Percentiles rank a stretch among this genome's conserved stretches.
These are phyloP conservation scores for Gryllus longicercus DNA, from an alignment of 2,888 invertebrate genomes.

Conservation along the genomic window DNA sequence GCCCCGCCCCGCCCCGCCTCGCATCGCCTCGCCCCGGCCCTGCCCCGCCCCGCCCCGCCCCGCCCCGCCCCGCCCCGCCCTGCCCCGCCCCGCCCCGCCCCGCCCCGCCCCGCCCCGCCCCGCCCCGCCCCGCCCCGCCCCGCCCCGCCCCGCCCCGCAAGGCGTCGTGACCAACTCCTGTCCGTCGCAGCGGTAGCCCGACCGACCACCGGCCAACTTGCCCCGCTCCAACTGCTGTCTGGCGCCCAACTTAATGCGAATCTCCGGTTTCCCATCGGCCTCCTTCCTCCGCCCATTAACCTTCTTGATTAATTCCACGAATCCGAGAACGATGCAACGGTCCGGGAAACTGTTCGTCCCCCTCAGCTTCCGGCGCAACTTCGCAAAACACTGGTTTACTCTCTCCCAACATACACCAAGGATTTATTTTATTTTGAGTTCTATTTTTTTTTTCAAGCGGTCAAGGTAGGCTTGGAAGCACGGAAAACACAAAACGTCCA, in stretches of 20 bases:
- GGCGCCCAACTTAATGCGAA: neutral
- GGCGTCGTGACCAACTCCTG: no score
- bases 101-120: no score
- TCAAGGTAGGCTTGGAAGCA: neutral
- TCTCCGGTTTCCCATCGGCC: neutral
- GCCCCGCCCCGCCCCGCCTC: no score
- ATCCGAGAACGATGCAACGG: neutral
- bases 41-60: no score
- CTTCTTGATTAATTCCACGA: neutral
- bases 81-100: no score
- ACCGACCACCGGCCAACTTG: neutral
- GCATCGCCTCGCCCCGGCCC: no score
- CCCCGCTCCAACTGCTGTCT: neutral
- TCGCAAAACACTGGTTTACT: conserved; percentile 3
- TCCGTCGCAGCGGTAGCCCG: no score
- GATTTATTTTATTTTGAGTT: neutral
- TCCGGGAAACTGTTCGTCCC: neutral
- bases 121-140: no score
- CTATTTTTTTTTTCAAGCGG: neutral
- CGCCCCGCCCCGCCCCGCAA: no score
- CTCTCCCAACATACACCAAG: neutral
- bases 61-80: accelerated
- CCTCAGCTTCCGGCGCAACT: neutral
- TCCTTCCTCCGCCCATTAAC: neutral
- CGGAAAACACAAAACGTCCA: neutral